Conservation (phyloP, 2,888 invertebrate species). For the Elmis aenea region DNA sequence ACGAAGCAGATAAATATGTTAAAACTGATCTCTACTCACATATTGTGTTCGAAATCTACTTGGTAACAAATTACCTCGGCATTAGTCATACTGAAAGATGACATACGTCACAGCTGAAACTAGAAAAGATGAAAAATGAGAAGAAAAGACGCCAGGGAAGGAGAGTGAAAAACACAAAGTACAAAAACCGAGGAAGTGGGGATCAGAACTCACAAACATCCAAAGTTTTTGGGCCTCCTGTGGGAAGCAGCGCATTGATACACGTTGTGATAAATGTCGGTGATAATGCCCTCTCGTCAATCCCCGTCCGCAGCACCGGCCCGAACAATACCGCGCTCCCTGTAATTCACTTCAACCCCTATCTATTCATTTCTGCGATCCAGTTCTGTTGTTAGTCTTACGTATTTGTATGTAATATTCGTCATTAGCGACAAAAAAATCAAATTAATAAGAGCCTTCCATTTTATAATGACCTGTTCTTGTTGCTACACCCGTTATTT, state of each 20-base stretch:
- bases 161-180: constrained; percentile 40
- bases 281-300: constrained; percentile 53
- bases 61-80: constrained; percentile 30
- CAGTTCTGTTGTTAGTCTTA: constrained; percentile 27
- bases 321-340: constrained; percentile 52
- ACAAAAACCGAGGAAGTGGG: constrained; percentile 37
- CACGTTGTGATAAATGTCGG: constrained; percentile 50
- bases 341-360: constrained; percentile 46
- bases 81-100: constrained; percentile 45
- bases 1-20: too few relatives aligned
- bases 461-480: too few relatives aligned
- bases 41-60: too few relatives aligned
- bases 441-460: too few relatives aligned
- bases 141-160: constrained; percentile 37
- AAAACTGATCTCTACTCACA: too few relatives aligned
- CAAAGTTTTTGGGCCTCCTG: constrained; percentile 47
- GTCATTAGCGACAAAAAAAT: too few relatives aligned
- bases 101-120: constrained; percentile 47
- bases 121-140: constrained; percentile 49
- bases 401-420: neutral
- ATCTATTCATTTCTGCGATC: constrained; percentile 43
- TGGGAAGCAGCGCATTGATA: constrained; percentile 49
- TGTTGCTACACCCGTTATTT: too few relatives aligned
- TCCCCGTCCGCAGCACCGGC: constrained; percentile 51
- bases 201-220: constrained; percentile 41